Conservation (phyloP, 2,113 vertebrate genomes). For the Setophaga kirtlandii region DNA sequence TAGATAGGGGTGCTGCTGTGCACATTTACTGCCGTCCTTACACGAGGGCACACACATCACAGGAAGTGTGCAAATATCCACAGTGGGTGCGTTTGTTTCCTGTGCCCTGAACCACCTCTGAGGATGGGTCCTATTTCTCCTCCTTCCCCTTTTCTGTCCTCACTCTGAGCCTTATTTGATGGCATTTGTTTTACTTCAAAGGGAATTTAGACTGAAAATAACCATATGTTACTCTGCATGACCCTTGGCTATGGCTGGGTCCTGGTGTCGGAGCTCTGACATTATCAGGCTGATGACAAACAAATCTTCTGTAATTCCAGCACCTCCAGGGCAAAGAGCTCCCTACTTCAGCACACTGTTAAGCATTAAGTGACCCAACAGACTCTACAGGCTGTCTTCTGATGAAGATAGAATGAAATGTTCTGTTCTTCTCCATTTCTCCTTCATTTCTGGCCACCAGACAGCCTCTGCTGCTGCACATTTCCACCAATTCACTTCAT, state of each 20-base stretch:
- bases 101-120: background rate
- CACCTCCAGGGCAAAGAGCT: slow-evolving; percentile 14
- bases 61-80: background rate
- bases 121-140: background rate
- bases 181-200: background rate
- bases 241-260: background rate
- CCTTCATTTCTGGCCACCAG: background rate
- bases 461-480: background rate
- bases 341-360: background rate
- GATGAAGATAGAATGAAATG: slow-evolving; percentile 27
- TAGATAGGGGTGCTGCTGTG: background rate
- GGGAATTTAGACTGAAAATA: slow-evolving; percentile 11
- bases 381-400: background rate
- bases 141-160: background rate
- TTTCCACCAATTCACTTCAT: background rate
- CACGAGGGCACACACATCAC: accelerated
- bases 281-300: background rate
- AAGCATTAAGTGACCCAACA: background rate
- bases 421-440: background rate
- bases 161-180: background rate
- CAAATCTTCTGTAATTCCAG: background rate
- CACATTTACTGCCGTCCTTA: background rate
- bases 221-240: background rate
- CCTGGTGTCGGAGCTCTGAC: background rate
- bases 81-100: background rate